A percentile compares a stretch with the other conserved stretches of the same genome.
These are phyloP conservation scores for Alsophila aescularia DNA, from an alignment of 2,888 invertebrate species.

Conservation along the genomic window DNA sequence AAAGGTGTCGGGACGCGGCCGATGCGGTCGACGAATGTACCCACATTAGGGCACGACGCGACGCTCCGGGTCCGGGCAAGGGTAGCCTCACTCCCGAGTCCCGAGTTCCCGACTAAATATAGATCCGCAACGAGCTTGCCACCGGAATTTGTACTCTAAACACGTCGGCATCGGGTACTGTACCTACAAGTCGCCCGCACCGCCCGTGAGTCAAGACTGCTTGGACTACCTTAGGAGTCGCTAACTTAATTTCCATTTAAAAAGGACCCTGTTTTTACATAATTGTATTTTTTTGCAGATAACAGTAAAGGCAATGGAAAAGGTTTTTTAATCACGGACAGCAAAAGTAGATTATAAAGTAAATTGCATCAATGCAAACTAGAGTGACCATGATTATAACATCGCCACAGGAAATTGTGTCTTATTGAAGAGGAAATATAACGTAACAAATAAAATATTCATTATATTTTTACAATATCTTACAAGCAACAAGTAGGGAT, in stretches of 20 bases:
- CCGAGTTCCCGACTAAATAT: constrained; percentile 63
- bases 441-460: constrained; percentile 15
- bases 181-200: neutral
- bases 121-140: constrained; percentile 58
- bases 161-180: constrained; percentile 55
- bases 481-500: constrained; percentile 21
- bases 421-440: neutral
- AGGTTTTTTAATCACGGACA: neutral
- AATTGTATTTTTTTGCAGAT: neutral
- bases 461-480: constrained; percentile 15
- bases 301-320: neutral
- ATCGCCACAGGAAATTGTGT: neutral
- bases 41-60: constrained; percentile 49
- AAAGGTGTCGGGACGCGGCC: constrained; percentile 56
- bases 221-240: constrained; percentile 22
- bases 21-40: constrained; percentile 29
- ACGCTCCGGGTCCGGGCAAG: constrained; percentile 35
- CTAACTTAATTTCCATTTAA: constrained; percentile 23
- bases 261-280: neutral
- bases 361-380: neutral
- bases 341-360: neutral
- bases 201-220: constrained; percentile 38
- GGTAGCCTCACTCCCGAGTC: constrained; percentile 49
- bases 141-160: constrained; percentile 68
- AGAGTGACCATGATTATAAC: constrained; percentile 3